Evolutionary conservation across 37 sponge, comb jelly and placozoan genomes (phyloP).

Genomic region (Diacarnus erythraeanus): DNA sequence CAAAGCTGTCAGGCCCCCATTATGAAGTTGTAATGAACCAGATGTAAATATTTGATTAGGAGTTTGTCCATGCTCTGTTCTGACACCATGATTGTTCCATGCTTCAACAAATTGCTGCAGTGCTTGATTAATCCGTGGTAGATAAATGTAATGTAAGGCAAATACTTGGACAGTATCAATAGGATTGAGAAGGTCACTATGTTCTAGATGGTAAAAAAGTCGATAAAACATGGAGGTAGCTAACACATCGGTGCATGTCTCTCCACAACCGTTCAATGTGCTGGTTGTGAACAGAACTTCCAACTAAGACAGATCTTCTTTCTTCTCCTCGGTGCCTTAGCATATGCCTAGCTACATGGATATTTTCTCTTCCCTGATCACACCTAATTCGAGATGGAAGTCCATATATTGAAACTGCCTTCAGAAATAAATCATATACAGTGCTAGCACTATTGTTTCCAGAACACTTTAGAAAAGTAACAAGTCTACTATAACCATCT

Average conservation of each 20-base stretch:
- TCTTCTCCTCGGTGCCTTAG: constrained; percentile 35
- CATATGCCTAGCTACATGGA: constrained; percentile 48
- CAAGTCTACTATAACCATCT: constrained; percentile 33
- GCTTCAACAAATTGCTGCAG: constrained; percentile 34
- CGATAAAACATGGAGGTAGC: constrained; percentile 47
- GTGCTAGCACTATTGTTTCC: constrained; percentile 51
- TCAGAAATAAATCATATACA: constrained; percentile 26
- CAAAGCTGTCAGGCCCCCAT: constrained; percentile 19
- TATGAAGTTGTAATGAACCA: constrained; percentile 17
- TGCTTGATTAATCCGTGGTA: constrained; percentile 41
- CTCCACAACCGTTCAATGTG: constrained; percentile 59
- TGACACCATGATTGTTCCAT: constrained; percentile 54
- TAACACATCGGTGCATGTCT: constrained; percentile 58
- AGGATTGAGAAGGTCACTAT: constrained; percentile 29
- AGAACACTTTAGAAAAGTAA: constrained; percentile 35
- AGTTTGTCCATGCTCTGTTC: constrained; percentile 40
- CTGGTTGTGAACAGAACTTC: constrained; percentile 64
- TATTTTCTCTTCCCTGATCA: constrained; percentile 62
- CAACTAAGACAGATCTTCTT: constrained; percentile 31
- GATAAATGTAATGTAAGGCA: constrained; percentile 51
- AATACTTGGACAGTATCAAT: constrained; percentile 27
- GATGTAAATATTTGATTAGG: constrained; percentile 29
- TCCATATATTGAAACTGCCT: constrained; percentile 27
- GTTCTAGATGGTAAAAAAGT: constrained; percentile 57
- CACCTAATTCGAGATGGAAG: constrained; percentile 49